Conservation (phyloP, 2,888 invertebrate genomes). For the Polyploca ridens region DNA sequence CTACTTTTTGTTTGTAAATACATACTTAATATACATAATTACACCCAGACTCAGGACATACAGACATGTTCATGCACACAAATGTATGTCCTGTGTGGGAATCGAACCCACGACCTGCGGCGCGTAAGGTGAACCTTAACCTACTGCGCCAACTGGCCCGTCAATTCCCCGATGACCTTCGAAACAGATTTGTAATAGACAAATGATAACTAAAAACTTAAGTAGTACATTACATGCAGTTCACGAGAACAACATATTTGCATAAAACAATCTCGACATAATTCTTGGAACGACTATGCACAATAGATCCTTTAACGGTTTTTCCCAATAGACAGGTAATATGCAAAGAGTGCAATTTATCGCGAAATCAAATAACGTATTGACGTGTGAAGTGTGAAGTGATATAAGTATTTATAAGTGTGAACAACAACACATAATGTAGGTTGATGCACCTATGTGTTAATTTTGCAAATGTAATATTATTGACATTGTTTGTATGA, state of each 20-base stretch:
- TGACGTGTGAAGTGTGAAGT: neutral
- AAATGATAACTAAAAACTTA: too few relatives aligned
- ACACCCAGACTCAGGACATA: too few relatives aligned
- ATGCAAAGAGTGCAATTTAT: slow-evolving; percentile 29
- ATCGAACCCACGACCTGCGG: too few relatives aligned
- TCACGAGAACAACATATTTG: neutral
- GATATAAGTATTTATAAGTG: neutral
- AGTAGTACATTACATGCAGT: neutral
- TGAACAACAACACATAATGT: neutral
- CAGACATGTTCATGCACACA: too few relatives aligned
- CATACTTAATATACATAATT: too few relatives aligned
- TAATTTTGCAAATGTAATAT: neutral
- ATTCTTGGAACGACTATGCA: neutral
- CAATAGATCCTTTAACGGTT: slow-evolving; percentile 20
- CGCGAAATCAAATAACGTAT: slow-evolving; percentile 14
- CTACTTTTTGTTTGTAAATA: too few relatives aligned
- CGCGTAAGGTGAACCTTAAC: too few relatives aligned
- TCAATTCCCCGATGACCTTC: too few relatives aligned
- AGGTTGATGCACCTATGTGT: neutral
- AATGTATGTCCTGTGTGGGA: too few relatives aligned
- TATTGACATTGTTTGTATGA: neutral
- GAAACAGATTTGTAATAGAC: too few relatives aligned
- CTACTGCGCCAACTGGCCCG: too few relatives aligned
- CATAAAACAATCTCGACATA: neutral
- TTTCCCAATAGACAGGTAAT: slow-evolving; percentile 31